These are phyloP conservation scores for Mus minutoides DNA, from an alignment of 2,797 vertebrate genomes.

Conservation along the genomic window DNA sequence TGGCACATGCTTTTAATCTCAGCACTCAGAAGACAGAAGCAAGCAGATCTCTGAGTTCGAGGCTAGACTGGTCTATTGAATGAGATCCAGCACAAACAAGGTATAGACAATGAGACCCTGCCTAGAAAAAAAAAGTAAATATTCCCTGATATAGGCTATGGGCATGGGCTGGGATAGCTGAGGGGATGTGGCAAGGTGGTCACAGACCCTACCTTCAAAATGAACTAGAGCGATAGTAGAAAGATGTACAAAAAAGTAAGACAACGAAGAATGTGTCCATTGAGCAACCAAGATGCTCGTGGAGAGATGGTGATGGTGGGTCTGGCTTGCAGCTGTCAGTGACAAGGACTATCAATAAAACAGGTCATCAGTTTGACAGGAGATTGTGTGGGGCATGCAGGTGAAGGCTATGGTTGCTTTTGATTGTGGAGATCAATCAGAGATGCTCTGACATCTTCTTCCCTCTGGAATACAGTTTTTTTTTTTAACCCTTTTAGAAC, in stretches of 20 bases:
- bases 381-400: fast-evolving
- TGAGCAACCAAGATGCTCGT: background rate
- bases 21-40: background rate
- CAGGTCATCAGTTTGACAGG: fast-evolving
- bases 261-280: fast-evolving
- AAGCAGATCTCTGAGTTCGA: background rate
- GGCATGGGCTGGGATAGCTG: background rate
- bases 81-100: background rate
- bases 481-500: background rate
- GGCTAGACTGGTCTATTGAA: background rate
- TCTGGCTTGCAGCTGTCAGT: no score
- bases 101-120: background rate
- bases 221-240: background rate
- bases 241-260: fast-evolving
- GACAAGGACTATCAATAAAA: background rate
- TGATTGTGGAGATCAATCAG: background rate
- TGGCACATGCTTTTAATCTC: background rate
- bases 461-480: background rate
- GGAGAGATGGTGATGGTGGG: fast-evolving
- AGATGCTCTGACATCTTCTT: background rate
- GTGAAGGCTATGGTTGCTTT: background rate
- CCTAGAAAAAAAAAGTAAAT: background rate
- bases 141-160: fast-evolving
- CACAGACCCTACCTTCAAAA: no score
- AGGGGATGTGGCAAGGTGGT: fast-evolving